These are phyloP conservation scores for Bellardia bayeri DNA, from an alignment of 2,888 invertebrate genomes.

Conservation along the genomic window DNA sequence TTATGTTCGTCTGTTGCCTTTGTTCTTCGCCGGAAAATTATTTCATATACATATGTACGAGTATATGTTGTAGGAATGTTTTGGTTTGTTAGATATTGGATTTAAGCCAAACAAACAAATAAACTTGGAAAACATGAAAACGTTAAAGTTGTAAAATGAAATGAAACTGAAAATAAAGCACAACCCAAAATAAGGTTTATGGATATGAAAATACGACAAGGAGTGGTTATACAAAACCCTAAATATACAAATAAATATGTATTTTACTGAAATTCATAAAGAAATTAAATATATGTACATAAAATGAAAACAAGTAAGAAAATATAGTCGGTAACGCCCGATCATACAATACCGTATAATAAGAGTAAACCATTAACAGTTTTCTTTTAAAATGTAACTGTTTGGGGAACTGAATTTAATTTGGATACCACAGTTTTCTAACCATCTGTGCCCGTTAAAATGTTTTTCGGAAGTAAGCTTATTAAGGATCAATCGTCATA, in stretches of 20 bases:
- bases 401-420: too few species aligned
- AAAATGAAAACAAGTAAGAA: neutral
- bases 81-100: slow-evolving; percentile 49
- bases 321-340: too few species aligned
- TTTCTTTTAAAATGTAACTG: too few species aligned
- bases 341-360: too few species aligned
- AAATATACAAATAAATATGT: slow-evolving; percentile 42
- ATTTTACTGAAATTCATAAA: neutral
- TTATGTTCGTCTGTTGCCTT: slow-evolving; percentile 7
- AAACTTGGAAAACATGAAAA: slow-evolving; percentile 41
- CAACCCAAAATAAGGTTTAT: slow-evolving; percentile 32
- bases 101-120: slow-evolving; percentile 64
- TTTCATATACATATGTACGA: slow-evolving; percentile 42
- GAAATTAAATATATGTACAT: neutral
- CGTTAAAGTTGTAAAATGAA: slow-evolving; percentile 3
- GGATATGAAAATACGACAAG: neutral
- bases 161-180: slow-evolving; percentile 8
- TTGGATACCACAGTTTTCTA: too few species aligned
- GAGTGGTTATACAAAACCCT: neutral
- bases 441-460: too few species aligned
- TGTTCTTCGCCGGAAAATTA: slow-evolving; percentile 63
- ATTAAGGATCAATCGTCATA: too few species aligned
- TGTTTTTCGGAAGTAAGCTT: too few species aligned
- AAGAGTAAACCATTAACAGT: too few species aligned
- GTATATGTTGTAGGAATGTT: slow-evolving; percentile 22